Evolutionary conservation across 1,140 invertebrate species (phyloP).

Genomic region (Macrobrachium rosenbergii): DNA sequence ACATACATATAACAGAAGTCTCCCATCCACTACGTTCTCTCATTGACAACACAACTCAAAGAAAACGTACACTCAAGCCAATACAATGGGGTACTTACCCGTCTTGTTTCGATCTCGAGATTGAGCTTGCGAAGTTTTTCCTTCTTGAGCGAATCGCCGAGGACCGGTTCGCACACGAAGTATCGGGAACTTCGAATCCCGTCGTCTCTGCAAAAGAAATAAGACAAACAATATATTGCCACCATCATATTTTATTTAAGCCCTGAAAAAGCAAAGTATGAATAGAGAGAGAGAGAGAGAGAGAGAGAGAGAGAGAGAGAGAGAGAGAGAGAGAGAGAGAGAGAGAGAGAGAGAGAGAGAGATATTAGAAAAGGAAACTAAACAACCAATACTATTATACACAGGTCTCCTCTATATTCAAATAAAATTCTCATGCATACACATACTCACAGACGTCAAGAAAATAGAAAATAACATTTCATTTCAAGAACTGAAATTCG

Average conservation of each 20-base stretch:
- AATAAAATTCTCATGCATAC: background rate
- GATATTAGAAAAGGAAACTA: background rate
- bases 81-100: conserved; percentile 75
- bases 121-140: conserved; percentile 75
- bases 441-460: background rate
- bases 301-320: conserved; percentile 22
- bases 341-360: background rate
- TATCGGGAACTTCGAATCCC: conserved; percentile 74
- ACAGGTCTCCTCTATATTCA: background rate
- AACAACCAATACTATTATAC: background rate
- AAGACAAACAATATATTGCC: background rate
- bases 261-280: background rate
- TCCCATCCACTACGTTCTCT: too few species aligned
- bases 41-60: background rate
- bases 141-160: conserved; percentile 74
- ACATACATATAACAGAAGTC: too few species aligned
- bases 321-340: conserved; percentile 30
- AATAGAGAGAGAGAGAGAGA: conserved; percentile 15
- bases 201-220: conserved; percentile 72
- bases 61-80: background rate
- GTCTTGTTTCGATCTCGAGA: conserved; percentile 87
- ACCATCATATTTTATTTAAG: background rate
- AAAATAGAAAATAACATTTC: background rate
- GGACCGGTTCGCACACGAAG: conserved; percentile 84
- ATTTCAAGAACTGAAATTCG: background rate